Base-by-base conservation (phyloP, 2,797 vertebrate genomes). In the Tokudaia muenninki region DNA sequence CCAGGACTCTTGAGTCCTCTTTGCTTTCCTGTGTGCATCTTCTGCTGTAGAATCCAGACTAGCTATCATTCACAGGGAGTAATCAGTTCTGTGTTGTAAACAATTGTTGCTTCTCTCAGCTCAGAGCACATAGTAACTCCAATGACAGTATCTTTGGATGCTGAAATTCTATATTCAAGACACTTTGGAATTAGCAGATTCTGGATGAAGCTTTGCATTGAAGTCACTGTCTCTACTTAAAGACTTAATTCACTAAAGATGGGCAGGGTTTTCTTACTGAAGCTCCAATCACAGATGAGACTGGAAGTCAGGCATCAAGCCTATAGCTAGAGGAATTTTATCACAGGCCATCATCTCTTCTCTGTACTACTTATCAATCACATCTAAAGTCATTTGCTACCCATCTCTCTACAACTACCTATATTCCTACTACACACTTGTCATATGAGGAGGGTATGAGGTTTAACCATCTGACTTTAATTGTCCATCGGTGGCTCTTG, bases 71-170 rank as follows among this genome's bases (percentile, higher is more conserved):
- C 70, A 61, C 21, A n/a, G 24, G 19, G 67, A 70, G 34, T 2
- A 57, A 77, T 63, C 92, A 67, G 52, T 88, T 91, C 72, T 84
- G 11, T 22, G 37, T 8, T 74, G 37, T 0, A 47, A 93, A 94
- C 93, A 96, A 89, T 75, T 87, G 77, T 82, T 97, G 87, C 72
- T 96, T 34, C 92, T 92, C 29, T 31, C 57, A 26, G 50, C 6
- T 26, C 59, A 77, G 22, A 50, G 77, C n/a, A 77, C 83, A 83
- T 21, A 63, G 55, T 34, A 67, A 70, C 16, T 61, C 57, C 52
- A 87, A 92, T 77, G 65, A 70, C 14, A 78, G 47, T 31, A 34
- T 52, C 19, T 41, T 89, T 72, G 37, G 11, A 47, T 83, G 78
- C 84, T 67, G 92, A 63, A 61, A 67, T 70, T 89, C 83, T 92